Percentiles rank a stretch among this genome's conserved stretches.
These are phyloP conservation scores for Drosophila ambigua DNA, from an alignment of 1,140 invertebrate species.

Conservation along the genomic window DNA sequence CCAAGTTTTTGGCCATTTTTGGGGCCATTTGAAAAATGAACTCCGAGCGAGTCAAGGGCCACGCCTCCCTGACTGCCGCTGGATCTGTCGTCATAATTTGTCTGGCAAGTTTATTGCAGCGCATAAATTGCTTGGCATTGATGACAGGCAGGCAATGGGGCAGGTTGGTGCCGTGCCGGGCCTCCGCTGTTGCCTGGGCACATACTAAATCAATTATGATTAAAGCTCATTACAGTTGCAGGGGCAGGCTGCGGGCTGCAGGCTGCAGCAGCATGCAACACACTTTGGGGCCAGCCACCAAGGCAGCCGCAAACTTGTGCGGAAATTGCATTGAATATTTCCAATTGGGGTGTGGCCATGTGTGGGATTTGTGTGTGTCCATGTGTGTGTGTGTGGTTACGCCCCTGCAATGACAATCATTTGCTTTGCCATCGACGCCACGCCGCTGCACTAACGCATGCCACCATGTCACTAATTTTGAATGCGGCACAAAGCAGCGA, in stretches of 20 bases:
- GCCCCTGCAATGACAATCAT: constrained; percentile 73
- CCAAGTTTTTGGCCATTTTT: constrained; percentile 36
- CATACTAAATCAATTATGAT: constrained; percentile 80
- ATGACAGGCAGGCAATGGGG: constrained; percentile 43
- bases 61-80: not conserved
- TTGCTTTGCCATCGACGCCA: constrained; percentile 64
- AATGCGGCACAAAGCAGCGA: constrained; percentile 13
- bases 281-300: constrained; percentile 25
- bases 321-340: constrained; percentile 61
- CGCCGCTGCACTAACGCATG: constrained; percentile 32
- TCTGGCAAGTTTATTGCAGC: constrained; percentile 74
- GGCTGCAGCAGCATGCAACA: constrained; percentile 23
- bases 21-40: constrained; percentile 66
- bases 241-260: not conserved
- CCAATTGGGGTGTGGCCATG: constrained; percentile 14
- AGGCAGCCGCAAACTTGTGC: constrained; percentile 59
- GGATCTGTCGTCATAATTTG: constrained; percentile 61
- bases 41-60: constrained; percentile 29
- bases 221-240: constrained; percentile 78
- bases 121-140: constrained; percentile 69
- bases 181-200: constrained; percentile 7
- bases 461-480: constrained; percentile 41
- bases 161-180: too few species aligned
- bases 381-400: constrained; percentile 40
- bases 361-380: constrained; percentile 17